These are phyloP conservation scores for Ctenodactylus gundi DNA, from an alignment of 2,113 vertebrate genomes.

Conservation along the genomic window DNA sequence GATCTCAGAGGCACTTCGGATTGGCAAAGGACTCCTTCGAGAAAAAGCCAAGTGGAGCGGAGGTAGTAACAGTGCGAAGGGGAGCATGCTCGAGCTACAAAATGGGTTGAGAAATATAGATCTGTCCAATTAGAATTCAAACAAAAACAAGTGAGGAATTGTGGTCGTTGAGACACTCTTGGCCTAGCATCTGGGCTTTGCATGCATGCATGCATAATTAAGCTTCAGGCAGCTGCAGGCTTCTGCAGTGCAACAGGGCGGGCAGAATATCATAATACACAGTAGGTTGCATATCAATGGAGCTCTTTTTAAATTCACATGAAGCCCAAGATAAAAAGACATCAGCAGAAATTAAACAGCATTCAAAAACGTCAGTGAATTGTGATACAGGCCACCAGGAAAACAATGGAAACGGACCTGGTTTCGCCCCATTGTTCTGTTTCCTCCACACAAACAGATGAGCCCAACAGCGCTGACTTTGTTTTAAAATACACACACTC, in stretches of 20 bases:
- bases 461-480: conserved; percentile 33
- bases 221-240: conserved; percentile 85
- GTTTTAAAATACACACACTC: conserved; percentile 65
- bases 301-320: conserved; percentile 70
- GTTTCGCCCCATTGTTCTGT: conserved; percentile 52
- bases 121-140: conserved; percentile 83
- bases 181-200: conserved; percentile 83
- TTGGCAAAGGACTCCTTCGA: conserved; percentile 70
- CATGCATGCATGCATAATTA: conserved; percentile 87
- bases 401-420: conserved; percentile 56
- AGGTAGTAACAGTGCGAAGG: conserved; percentile 69
- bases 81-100: conserved; percentile 53
- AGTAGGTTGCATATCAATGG: conserved; percentile 76
- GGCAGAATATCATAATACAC: conserved; percentile 77
- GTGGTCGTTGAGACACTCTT: conserved; percentile 76
- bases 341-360: conserved; percentile 66
- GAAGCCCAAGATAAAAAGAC: conserved; percentile 71
- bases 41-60: conserved; percentile 70
- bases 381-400: conserved; percentile 35
- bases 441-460: background rate
- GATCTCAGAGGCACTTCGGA: conserved; percentile 74
- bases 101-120: conserved; percentile 81
- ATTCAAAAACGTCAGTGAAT: conserved; percentile 55
- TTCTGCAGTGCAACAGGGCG: conserved; percentile 72
- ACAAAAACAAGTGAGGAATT: conserved; percentile 82